Evolutionary conservation across 2,797 vertebrate genomes (phyloP).

Genomic region (Podarcis lilfordi): DNA sequence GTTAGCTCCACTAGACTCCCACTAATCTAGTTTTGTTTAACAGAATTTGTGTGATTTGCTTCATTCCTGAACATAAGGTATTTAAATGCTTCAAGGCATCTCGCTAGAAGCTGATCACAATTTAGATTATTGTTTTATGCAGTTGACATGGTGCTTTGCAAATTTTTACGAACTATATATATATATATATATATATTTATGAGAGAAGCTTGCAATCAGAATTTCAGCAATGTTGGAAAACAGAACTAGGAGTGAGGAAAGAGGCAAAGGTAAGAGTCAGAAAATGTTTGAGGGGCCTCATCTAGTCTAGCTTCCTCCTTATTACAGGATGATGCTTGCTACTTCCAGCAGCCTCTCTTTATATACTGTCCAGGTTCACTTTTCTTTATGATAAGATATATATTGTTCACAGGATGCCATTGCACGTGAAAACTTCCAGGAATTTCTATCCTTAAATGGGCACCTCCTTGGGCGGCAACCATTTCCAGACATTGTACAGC

Average conservation of each 20-base stretch:
- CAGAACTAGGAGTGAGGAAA: not conserved
- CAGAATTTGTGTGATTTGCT: not conserved
- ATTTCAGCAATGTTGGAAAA: not conserved
- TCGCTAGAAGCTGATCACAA: not conserved
- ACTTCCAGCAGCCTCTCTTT: too few species aligned
- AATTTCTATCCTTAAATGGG: constrained; percentile 94
- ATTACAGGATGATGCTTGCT: not conserved
- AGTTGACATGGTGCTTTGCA: not conserved
- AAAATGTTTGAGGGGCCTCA: not conserved
- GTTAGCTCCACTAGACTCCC: not conserved
- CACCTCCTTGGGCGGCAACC: constrained; percentile 92
- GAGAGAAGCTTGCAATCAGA: not conserved
- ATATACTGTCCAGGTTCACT: constrained; percentile 24
- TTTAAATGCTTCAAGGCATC: not conserved
- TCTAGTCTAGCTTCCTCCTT: not conserved
- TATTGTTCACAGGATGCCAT: constrained; percentile 82
- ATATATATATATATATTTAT: too few species aligned
- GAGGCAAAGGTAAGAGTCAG: not conserved
- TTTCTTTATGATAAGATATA: constrained; percentile 44
- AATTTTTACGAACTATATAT: not conserved
- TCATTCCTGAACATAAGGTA: not conserved
- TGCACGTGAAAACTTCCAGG: constrained; percentile 92
- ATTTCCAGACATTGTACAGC: constrained; percentile 91
- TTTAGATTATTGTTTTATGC: not conserved
- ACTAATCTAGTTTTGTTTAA: not conserved